Evolutionary conservation across 92 coral and sea anemone genomes (phyloP), one percentile per base, ranked within the genome.

Genomic region (Virgularia gustaviana): DNA sequence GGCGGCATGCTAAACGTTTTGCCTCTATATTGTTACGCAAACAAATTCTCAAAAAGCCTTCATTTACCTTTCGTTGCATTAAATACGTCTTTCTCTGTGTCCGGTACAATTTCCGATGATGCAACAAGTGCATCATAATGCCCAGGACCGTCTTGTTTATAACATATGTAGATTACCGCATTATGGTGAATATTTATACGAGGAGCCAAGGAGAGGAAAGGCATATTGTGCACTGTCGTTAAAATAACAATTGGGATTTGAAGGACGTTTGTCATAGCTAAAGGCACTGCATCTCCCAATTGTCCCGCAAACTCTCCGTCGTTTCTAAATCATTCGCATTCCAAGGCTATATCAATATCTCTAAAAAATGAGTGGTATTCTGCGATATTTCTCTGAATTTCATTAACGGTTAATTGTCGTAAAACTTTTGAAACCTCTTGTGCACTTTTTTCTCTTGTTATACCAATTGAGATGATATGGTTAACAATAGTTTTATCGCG

Each of bases 191-290:
- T 42, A 20, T 42, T 79, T 38, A 29, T 32, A 16, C 31, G 18
- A 12, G 79, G 79, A 11, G 66, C 34, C 64, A 79, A 45, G 23
- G 73, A 51, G 3, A 42, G 68, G 20, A 66, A 43, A 11, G 74
- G 74, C 74, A 66, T 66, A 22, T 77, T 77, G 38, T 78, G 78
- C 3, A 54, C 78, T n/a, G 83, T 64, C 29, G 83, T 78, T 29
- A 78, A 35, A 0, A 68, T 36, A 15, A 78, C 54, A 10, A 67
- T 78, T 36, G 83, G 83, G 65, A 67, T 52, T 57, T 54, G 78
- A 41, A 78, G 47, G 61, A 68, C 37, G 37, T 73, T 73, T 28
- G 79, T 49, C 79, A 59, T 56, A 25, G 73, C 56, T 30, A 73
- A 61, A 35, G 73, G 79, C 73, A 61, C 38, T 9, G 71, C 71